Base-by-base conservation (phyloP, 2,113 vertebrate genomes). In the Lucifuga dentata region DNA sequence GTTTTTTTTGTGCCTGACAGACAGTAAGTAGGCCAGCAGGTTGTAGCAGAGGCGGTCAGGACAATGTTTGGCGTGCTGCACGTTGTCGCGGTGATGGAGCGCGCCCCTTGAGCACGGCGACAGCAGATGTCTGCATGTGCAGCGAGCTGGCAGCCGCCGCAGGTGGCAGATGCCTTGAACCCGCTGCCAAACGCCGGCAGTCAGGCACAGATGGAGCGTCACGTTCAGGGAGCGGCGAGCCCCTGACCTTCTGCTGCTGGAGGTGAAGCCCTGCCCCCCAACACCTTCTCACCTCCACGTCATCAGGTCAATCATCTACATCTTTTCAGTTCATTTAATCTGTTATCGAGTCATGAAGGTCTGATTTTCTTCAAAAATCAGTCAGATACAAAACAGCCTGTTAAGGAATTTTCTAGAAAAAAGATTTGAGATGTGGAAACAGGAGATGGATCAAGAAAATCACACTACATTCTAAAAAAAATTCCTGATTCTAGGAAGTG, bases 71-170 rank as follows among this genome's bases (percentile, higher is more conserved):
- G 12, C 35, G 11, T 11, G 21, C 19, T 68, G 52, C 39, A 0
- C 39, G 29, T 40, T n/a, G 61, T 32, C 3, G 16, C 23, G 15
- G 21, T 36, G 58, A 48, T 5, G 5, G 66, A 59, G 36, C n/a
- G 16, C 5, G 5, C 39, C 6, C 46, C 48, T 43, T 5, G 19
- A 36, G 67, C 38, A 19, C 55, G 1, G 15, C 5, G 1, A 10
- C 26, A 58, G 53, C 71, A 67, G 55, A 53, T 74, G 71, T 67
- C 71, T 24, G 48, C 36, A 6, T 26, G 52, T 5, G 33, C 52
- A 9, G 17, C 9, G 43, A 49, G 41, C 61, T 72, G 67, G 59
- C 70, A 74, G 65, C 9, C 67, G 11, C 2, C 15, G 17, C 49
- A 49, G 59, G 50, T 19, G 50, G 40, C 64, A 59, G 69, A 60